These are phyloP conservation scores for Euplagia quadripunctaria DNA, from an alignment of 2,888 invertebrate species.

Conservation along the genomic window DNA sequence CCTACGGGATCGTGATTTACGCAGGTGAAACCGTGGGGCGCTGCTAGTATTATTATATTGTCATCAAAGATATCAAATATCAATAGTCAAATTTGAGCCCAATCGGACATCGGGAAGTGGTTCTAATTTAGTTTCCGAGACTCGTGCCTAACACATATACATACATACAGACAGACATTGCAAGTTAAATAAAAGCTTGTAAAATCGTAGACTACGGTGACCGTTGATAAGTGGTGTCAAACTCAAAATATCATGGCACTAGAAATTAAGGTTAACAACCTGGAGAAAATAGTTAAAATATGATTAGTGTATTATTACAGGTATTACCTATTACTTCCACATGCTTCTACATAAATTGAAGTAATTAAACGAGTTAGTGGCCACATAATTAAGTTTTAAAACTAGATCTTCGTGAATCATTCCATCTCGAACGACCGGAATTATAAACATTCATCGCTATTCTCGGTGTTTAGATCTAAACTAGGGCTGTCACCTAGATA, in stretches of 20 bases:
- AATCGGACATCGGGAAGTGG: no score
- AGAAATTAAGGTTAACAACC: background rate
- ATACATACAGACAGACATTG: no score
- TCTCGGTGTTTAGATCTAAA: constrained; percentile 1
- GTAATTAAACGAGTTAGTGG: constrained; percentile 6
- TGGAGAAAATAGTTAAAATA: background rate
- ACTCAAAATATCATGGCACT: background rate
- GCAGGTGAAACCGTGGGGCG: no score
- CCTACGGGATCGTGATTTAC: no score
- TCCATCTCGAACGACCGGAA: constrained; percentile 8
- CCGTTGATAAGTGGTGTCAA: background rate
- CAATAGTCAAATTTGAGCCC: no score
- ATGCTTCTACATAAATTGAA: constrained; percentile 1
- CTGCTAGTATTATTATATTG: no score
- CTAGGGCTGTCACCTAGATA: constrained; percentile 9
- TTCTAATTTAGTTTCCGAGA: no score
- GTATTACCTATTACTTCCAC: background rate
- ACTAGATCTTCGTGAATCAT: constrained; percentile 14
- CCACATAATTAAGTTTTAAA: constrained; percentile 12
- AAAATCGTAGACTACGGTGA: background rate
- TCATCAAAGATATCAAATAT: no score
- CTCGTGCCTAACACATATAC: no score
- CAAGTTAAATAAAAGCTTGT: no score
- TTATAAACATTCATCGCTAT: constrained; percentile 5
- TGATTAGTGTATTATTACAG: constrained; percentile 2